phyloP scores from a whole-genome alignment of 2,888 invertebrate species.

The Serripes groenlandicus region DNA sequence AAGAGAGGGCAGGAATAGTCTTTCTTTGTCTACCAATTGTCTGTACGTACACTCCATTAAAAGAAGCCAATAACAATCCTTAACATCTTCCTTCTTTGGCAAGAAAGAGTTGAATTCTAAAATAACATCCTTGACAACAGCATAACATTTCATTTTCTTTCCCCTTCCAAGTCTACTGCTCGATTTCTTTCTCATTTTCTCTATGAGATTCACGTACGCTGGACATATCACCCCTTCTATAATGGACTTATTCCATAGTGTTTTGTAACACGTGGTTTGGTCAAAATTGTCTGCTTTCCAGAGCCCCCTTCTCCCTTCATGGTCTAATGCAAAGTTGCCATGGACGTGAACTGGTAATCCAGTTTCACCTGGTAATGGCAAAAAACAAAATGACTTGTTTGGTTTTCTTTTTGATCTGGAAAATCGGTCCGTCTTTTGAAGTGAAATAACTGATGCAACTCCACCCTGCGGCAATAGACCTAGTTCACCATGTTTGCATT shows the following conservation, averaged over 20 bases:
- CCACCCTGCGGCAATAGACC: constrained; percentile 75
- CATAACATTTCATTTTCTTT: neutral
- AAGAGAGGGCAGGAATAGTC: constrained; percentile 33
- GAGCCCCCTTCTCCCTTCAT: constrained; percentile 73
- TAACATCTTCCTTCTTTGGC: constrained; percentile 32
- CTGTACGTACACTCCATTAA: constrained; percentile 37
- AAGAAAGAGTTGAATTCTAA: constrained; percentile 33
- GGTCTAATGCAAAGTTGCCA: constrained; percentile 79
- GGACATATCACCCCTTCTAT: constrained; percentile 75
- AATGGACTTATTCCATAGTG: constrained; percentile 80
- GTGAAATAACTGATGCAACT: constrained; percentile 63
- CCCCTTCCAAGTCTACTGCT: neutral
- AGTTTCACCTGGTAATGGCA: constrained; percentile 76
- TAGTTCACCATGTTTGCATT: constrained; percentile 65
- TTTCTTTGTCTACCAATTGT: constrained; percentile 8
- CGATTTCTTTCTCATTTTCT: constrained; percentile 36
- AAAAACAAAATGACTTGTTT: constrained; percentile 75
- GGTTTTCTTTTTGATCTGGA: too few species aligned
- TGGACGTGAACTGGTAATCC: constrained; percentile 78
- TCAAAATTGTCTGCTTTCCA: constrained; percentile 61
- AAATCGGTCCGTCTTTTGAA: too few species aligned
- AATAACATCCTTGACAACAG: neutral
- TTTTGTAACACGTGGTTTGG: constrained; percentile 71
- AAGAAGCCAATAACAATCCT: constrained; percentile 47
- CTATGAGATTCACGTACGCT: constrained; percentile 73